Base-by-base conservation (phyloP, 2,113 vertebrate genomes). In the Lepus europaeus region DNA sequence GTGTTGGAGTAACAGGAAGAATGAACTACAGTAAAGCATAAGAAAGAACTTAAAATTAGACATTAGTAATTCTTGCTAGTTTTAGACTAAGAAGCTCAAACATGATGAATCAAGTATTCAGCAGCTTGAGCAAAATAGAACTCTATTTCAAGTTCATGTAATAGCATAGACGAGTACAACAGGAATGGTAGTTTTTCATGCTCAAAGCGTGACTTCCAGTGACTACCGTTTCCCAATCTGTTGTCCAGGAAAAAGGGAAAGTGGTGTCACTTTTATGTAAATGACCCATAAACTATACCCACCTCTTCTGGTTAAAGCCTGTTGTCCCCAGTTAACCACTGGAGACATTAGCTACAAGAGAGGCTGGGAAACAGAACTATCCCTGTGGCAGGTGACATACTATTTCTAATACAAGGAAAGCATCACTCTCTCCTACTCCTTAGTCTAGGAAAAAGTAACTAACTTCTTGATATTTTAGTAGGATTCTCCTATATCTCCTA, bases 11-110 rank as follows among this genome's bases (percentile, higher is more conserved):
- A 92, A 91, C 36, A 82, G 51, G 36, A 74, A 53, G 53, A 93
- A 90, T 59, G 81, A 73, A 82, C 20, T 84, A 5, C 12, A 85
- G 22, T 84, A 33, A 73, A 39, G 8, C n/a, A 56, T 33, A 89
- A 63, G 29, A 87, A 87, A 86, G 61, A 3, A 89, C 36, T 92
- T 90, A 84, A 88, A 69, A 82, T 90, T 51, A 82, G 68, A 33
- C 36, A 19, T 63, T 84, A 95, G n/a, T 73, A 72, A 84, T 74
- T 31, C 16, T 84, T 85, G 16, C 49, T 90, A 36, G 66, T 69
- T 85, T 84, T 64, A 89, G 79, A 31, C 45, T 73, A 76, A 96
- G 16, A 68, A 45, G 22, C 19, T 78, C 36, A 96, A 90, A 68
- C 6, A 63, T 87, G 90, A 89, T 20, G 5, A 91, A 81, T 6